Base-by-base conservation (phyloP, 2,113 vertebrate species). In the Mastomys natalensis region DNA sequence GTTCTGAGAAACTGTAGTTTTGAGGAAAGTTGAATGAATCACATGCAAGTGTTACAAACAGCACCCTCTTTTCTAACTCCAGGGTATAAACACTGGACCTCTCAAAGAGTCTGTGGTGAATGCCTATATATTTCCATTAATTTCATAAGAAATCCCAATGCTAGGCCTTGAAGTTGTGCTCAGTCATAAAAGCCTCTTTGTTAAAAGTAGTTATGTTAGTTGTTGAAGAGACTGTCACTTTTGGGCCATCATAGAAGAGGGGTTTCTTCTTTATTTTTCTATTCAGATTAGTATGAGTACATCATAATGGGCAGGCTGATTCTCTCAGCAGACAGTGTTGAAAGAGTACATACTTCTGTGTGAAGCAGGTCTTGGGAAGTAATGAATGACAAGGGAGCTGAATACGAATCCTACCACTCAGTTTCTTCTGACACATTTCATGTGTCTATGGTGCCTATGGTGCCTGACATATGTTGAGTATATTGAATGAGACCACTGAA, bases 181-280 rank as follows among this genome's bases (percentile, higher is more conserved):
- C 22, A 58, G 64, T 19, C 21, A 6, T 22, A 80, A 77, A 43
- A 19, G 66, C 43, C 76, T 62, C 78, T 86, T 93, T 8, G 4
- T 60, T 82, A 60, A 92, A 92, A 93, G 8, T 74, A 85, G 89
- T 93, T 66, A 66, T 66, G 95, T 91, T 82, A 87, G 90, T 89
- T 87, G 53, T 80, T 82, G 40, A 91, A 89, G 66, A 96, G 26
- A 68, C 93, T 66, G 26, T 64, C 26, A 64, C 70, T 68, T 91
- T 85, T 0, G 66, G 76, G 62, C 29, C 62, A 64, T 34, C 62
- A 80, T 64, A 58, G 21, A 48, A 73, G 24, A 88, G 1, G 11
- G 0, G 17, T 84, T 87, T 92, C 34, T 91, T 62, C 37, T 66
- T 78, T 37, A 13, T 37, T 62, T 80, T 66, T 9, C 24, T 58